Evolutionary conservation across 2,797 vertebrate species (phyloP).

Genomic region (Catharus ustulatus): DNA sequence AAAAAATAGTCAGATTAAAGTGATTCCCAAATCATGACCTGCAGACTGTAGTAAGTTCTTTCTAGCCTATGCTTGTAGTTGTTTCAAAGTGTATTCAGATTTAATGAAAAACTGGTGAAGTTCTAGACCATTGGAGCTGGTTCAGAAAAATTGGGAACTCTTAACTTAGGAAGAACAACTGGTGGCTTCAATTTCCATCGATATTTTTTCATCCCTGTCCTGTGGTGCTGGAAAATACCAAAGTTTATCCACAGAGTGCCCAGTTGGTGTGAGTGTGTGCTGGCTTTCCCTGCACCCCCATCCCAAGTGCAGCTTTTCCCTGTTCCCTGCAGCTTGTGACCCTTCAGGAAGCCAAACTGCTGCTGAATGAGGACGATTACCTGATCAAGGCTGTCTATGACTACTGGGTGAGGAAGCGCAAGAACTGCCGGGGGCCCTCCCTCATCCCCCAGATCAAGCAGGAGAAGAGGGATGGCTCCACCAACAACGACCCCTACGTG

Average conservation of each 20-base stretch:
- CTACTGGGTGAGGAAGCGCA: conserved; percentile 94
- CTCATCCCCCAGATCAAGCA: conserved; percentile 90
- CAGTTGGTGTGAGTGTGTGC: fast-evolving
- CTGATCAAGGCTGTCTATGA: conserved; percentile 95
- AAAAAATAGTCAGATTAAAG: neutral
- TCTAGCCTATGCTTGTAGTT: neutral
- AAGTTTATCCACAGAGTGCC: fast-evolving
- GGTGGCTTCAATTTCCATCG: neutral
- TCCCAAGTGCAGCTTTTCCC: neutral
- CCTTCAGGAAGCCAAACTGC: conserved; percentile 89
- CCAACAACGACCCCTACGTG: conserved; percentile 91
- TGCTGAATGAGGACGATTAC: conserved; percentile 93
- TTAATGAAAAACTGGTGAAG: neutral
- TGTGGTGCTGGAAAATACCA: neutral
- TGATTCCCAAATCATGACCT: neutral
- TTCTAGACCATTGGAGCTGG: neutral
- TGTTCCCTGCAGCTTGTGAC: conserved; percentile 83
- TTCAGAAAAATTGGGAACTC: neutral
- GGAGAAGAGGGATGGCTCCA: conserved; percentile 91
- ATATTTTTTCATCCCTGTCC: fast-evolving
- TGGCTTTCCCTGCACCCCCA: neutral
- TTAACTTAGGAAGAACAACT: neutral
- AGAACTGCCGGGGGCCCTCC: conserved; percentile 86
- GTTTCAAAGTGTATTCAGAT: neutral
- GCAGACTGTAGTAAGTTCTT: neutral